A percentile compares a stretch with the other conserved stretches of the same genome.
These are phyloP conservation scores for Reticulitermes speratus DNA, from an alignment of 1,140 invertebrate species.

Conservation along the genomic window DNA sequence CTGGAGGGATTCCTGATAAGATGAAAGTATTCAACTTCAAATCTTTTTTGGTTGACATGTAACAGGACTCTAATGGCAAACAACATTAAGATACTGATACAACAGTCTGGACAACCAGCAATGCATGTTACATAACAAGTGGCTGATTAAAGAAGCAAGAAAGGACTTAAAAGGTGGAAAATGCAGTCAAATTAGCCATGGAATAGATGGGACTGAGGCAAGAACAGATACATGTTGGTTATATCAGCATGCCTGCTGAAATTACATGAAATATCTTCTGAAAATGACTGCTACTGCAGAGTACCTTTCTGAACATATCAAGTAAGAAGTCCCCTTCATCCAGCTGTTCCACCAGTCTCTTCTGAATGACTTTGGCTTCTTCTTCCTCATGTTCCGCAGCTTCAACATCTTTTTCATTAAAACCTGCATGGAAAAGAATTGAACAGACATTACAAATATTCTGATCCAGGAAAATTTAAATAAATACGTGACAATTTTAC, in stretches of 20 bases:
- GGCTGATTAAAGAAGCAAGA: no score
- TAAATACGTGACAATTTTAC: slow-evolving; percentile 7
- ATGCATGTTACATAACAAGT: no score
- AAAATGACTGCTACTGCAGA: not conserved
- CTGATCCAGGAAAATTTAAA: not conserved
- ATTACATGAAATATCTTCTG: no score
- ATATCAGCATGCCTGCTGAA: no score
- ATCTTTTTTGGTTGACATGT: no score
- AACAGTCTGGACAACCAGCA: no score
- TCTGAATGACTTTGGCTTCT: slow-evolving; percentile 80
- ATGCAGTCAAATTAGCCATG: no score
- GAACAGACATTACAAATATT: not conserved
- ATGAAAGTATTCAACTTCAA: not conserved
- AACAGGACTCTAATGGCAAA: no score
- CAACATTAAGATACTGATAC: no score
- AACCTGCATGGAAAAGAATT: slow-evolving; percentile 44
- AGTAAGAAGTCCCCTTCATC: slow-evolving; percentile 79
- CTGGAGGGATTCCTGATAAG: slow-evolving; percentile 29
- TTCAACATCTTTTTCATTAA: slow-evolving; percentile 68
- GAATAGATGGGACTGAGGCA: no score
- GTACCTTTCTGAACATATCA: slow-evolving; percentile 55
- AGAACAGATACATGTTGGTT: no score
- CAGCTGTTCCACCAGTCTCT: slow-evolving; percentile 71
- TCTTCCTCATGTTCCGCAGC: slow-evolving; percentile 79
- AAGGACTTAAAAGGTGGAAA: no score